phyloP scores from a whole-genome alignment of 2,113 vertebrate species.

The Ranitomeya variabilis region DNA sequence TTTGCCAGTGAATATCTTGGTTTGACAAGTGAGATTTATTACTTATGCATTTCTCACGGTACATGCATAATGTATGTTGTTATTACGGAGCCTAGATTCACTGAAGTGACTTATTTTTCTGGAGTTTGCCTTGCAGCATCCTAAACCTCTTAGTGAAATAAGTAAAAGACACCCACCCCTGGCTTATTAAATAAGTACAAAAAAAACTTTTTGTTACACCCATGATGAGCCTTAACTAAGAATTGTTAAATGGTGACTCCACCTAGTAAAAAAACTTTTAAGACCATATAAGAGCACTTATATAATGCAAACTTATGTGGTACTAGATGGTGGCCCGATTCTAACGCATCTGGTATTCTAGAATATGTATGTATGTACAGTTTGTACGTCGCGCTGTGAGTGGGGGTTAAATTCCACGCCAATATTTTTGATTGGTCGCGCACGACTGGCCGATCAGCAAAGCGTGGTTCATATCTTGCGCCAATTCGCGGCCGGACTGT shows the following conservation, averaged over 20 bases:
- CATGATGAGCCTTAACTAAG: neutral
- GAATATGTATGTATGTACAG: no score
- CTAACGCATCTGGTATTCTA: no score
- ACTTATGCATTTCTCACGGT: conserved; percentile 3
- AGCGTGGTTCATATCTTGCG: no score
- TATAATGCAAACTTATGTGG: neutral
- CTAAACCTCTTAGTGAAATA: neutral
- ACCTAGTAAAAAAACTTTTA: neutral
- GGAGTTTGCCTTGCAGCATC: conserved; percentile 5
- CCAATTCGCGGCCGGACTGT: no score
- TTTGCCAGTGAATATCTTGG: neutral
- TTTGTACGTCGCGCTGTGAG: no score
- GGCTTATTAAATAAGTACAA: conserved; percentile 10
- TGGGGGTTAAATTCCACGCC: no score
- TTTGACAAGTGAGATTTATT: conserved; percentile 33
- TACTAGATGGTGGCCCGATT: no score
- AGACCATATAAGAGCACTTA: neutral
- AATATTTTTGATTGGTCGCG: no score
- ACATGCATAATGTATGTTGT: conserved; percentile 26
- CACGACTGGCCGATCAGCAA: no score
- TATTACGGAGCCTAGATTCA: neutral
- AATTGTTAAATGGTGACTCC: neutral
- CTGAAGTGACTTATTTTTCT: neutral
- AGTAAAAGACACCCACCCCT: conserved; percentile 13
- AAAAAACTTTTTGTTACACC: neutral